phyloP scores from a whole-genome alignment of 2,113 vertebrate species.

The Calyptommatus sinebrachiatus region DNA sequence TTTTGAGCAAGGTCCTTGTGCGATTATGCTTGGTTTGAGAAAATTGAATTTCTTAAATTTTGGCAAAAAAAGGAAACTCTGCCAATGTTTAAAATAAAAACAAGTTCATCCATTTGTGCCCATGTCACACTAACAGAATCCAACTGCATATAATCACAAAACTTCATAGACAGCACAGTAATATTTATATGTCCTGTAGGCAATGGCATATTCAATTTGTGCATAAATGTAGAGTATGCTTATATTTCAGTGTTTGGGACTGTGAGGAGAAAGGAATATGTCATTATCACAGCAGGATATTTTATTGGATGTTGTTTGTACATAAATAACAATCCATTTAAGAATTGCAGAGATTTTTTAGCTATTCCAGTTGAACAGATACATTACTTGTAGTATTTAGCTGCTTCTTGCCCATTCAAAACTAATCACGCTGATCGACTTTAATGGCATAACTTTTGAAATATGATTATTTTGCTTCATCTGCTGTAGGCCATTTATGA shows the following conservation, averaged over 20 bases:
- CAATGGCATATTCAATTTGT: neutral
- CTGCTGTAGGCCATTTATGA: conserved; percentile 35
- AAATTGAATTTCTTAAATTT: neutral
- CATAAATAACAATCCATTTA: conserved; percentile 3
- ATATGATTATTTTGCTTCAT: conserved; percentile 47
- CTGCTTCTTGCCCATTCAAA: conserved; percentile 52
- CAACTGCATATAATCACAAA: neutral
- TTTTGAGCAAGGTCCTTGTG: neutral
- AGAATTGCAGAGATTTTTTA: conserved; percentile 20
- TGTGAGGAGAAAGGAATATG: too few species aligned
- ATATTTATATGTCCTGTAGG: neutral
- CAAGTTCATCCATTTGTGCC: neutral
- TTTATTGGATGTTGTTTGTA: neutral
- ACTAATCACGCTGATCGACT: conserved; percentile 47
- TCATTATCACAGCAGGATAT: neutral
- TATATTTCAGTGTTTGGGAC: neutral
- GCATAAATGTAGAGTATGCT: neutral
- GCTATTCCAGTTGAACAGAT: conserved; percentile 40
- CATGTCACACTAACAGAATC: neutral
- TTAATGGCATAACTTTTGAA: conserved; percentile 48
- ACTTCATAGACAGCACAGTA: neutral
- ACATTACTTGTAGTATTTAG: conserved; percentile 37
- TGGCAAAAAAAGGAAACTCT: conserved; percentile 15
- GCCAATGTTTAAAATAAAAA: neutral
- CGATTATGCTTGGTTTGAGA: neutral